Base-by-base conservation (phyloP, 2,113 vertebrate genomes). In the Passer montanus region DNA sequence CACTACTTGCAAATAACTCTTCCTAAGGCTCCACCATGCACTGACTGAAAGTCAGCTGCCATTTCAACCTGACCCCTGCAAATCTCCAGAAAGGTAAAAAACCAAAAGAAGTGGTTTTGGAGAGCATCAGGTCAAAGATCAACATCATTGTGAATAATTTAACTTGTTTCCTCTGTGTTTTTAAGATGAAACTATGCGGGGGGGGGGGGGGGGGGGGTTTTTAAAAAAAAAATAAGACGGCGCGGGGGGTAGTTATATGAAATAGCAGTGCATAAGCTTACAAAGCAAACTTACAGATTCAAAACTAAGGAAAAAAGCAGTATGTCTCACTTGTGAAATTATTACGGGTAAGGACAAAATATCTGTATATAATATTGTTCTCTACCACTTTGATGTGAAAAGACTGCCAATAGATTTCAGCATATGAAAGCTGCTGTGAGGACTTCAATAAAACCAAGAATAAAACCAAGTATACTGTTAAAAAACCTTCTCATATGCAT, bases 401-500 rank as follows among this genome's bases (percentile, higher is more conserved):
- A 96, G 80, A 44, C 35, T 75, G 63, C 72, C 62, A 90, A 78
- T 33, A 92, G 84, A 47, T 96, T 95, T 90, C 46, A 72, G 76
- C 84, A 93, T 47, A 86, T 59, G 46, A 89, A 97, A 94, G 59
- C 49, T 77, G 47, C 62, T 13, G 19, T 16, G 73, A 94, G 43
- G 77, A 93, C 94, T 96, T 94, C 91, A 95, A 92, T 95, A 94
- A 96, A 95, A 76, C 15, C 24, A 43, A 89, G 39, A 95, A 92
- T 95, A 94, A 96, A 95, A 76, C 15, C 24, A 43, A 89, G 39
- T 39, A 58, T 84, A 91, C 28, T 77, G 72, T 75, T 89, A 91
- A 94, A 94, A 70, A 84, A 67, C 68, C 82, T 93, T 94, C 80
- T 53, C 35, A 31, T 72, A 95, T 80, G 66, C 94, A 93, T 90